These are phyloP conservation scores for Perca flavescens DNA, from an alignment of 2,113 vertebrate genomes.

Conservation along the genomic window DNA sequence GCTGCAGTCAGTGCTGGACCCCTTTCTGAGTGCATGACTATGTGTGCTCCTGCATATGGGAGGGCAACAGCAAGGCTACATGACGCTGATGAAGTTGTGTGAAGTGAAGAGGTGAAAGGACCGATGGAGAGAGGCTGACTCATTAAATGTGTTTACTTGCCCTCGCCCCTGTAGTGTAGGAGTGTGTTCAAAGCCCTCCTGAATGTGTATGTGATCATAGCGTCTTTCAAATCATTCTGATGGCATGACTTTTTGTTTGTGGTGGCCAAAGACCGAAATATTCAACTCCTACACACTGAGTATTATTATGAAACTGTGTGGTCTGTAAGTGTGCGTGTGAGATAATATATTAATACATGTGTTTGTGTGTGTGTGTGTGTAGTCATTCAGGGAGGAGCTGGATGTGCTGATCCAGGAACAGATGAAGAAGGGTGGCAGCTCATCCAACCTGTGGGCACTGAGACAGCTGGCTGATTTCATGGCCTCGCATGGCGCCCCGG, in stretches of 20 bases:
- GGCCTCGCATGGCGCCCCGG: constrained; percentile 91
- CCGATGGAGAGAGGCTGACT: constrained; percentile 12
- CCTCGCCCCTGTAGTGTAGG: neutral
- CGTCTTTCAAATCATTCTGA: neutral
- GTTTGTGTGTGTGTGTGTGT: constrained; percentile 42
- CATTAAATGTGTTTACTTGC: constrained; percentile 14
- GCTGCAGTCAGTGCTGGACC: constrained; percentile 21
- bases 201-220: neutral
- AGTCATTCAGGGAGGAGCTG: constrained; percentile 98
- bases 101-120: constrained; percentile 2
- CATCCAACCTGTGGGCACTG: constrained; percentile 95
- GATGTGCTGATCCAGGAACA: constrained; percentile 98
- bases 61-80: constrained; percentile 23
- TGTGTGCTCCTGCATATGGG: constrained; percentile 29
- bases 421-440: constrained; percentile 98
- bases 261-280: neutral
- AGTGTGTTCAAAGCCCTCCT: neutral
- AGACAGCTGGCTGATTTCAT: constrained; percentile 97
- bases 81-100: constrained; percentile 10
- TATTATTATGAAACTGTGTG: neutral
- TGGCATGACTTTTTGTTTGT: neutral
- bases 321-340: neutral
- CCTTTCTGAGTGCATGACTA: neutral
- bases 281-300: neutral
- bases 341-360: constrained; percentile 10